A percentile compares a stretch with the other conserved stretches of the same genome.
Conservation (phyloP, 2,113 vertebrate genomes). For the Thunnus thynnus region DNA sequence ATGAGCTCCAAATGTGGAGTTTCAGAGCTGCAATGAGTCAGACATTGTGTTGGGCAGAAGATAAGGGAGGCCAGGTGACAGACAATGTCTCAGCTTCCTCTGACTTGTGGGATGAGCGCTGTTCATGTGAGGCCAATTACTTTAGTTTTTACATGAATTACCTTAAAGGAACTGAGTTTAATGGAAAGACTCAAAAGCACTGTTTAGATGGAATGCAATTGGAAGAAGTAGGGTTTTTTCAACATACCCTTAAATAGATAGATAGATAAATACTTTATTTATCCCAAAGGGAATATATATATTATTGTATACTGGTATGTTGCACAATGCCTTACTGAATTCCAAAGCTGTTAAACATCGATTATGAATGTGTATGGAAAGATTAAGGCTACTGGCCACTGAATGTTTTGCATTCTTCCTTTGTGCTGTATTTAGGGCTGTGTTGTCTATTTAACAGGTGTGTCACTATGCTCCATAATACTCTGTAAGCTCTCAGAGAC, state of each 20-base stretch:
- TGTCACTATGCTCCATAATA: no score
- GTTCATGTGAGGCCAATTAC: conserved; percentile 35
- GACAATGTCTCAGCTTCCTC: conserved; percentile 56
- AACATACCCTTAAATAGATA: no score
- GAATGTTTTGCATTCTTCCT: background rate
- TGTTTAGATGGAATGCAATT: conserved; percentile 16
- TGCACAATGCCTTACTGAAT: no score
- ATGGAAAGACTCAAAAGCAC: conserved; percentile 22
- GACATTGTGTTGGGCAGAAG: conserved; percentile 63
- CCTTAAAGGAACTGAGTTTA: conserved; percentile 31
- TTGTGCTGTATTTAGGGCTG: no score
- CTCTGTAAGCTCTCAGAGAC: no score
- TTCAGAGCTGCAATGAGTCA: conserved; percentile 58
- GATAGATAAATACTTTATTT: no score
- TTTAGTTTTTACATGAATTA: conserved; percentile 40
- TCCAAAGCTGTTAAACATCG: background rate
- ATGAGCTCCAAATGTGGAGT: conserved; percentile 58
- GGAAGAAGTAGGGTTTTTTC: conserved; percentile 2
- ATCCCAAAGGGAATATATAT: no score
- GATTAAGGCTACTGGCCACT: background rate
- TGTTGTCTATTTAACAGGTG: no score
- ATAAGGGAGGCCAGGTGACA: conserved; percentile 75
- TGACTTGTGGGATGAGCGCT: conserved; percentile 52
- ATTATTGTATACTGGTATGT: no score
- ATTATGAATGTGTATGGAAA: background rate